Conservation (phyloP, 64 coral and sea anemone genomes). For the Dendronephthya gigantea region DNA sequence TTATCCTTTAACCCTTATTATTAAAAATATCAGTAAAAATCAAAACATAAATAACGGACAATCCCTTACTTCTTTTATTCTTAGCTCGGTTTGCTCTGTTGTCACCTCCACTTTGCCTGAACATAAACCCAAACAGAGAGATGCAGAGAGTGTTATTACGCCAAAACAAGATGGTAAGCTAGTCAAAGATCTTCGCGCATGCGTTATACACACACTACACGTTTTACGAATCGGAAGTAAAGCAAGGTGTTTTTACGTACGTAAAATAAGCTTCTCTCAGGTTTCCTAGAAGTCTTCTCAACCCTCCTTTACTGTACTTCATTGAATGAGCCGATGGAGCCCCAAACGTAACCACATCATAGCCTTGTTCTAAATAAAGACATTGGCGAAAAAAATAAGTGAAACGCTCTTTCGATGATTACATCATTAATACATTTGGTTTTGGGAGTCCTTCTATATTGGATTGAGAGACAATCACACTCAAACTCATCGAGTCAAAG, state of each 20-base stretch:
- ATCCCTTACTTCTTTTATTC: not conserved
- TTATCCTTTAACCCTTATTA: too few relatives aligned
- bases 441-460: too few relatives aligned
- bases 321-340: slow-evolving; percentile 77
- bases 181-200: too few relatives aligned
- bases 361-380: slow-evolving; percentile 47
- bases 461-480: too few relatives aligned
- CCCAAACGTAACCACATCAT: slow-evolving; percentile 80
- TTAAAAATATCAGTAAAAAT: too few relatives aligned
- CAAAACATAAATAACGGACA: not conserved
- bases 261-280: slow-evolving; percentile 53
- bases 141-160: too few relatives aligned
- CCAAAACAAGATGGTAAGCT: too few relatives aligned
- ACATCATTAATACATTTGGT: too few relatives aligned
- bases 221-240: not conserved
- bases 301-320: slow-evolving; percentile 86
- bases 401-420: too few relatives aligned
- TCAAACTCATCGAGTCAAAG: too few relatives aligned
- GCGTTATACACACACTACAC: not conserved
- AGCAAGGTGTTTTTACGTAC: not conserved
- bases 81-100: slow-evolving; percentile 9
- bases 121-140: not conserved
- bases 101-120: not conserved
- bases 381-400: not conserved
- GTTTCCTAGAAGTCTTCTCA: slow-evolving; percentile 52